Evolutionary conservation across 92 coral and sea anemone genomes (phyloP), one percentile per base, ranked within the genome.

Genomic region (Phenganax stokvisi): DNA sequence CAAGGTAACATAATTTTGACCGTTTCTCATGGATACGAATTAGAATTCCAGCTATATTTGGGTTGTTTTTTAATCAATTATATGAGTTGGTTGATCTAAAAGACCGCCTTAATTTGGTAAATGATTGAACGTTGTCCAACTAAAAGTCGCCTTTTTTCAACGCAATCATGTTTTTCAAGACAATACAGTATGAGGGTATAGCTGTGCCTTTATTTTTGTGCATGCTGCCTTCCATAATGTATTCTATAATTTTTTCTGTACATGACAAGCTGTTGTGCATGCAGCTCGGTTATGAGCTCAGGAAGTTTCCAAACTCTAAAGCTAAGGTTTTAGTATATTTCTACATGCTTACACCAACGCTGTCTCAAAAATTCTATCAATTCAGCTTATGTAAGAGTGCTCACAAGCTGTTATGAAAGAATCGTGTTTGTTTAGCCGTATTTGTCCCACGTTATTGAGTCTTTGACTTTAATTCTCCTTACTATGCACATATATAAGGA

Each of bases 51-150:
- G 20, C 65, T 59, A 59, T 56, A 1, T 37, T 37, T 2, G 16
- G 60, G 67, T 61, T 61, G 67, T n/a, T 64, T 64, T 37, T 64
- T 20, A 64, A 28, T 64, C 17, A 64, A 64, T 64, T 59, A 59
- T 6, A 59, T 59, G n/a, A 59, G 65, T 59, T 6, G 17, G 15
- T 2, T 59, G 7, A 59, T 59, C 65, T 13, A 6, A 10, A 25
- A 6, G 65, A 10, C 65, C 65, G 65, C 65, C 30, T 17, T 20
- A 64, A 8, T n/a, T 28, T 64, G 30, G 30, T 20, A 20, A 64
- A 10, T 64, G 70, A 64, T 5, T 20, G 70, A 9, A n/a, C 65
- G 20, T 10, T 59, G 47, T 37, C 47, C 47, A 37, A 37, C 47
- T 37, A 5, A 5, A 37, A 37, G 47, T 37, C 47, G 47, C 47